Evolutionary conservation across 2,113 vertebrate genomes (phyloP).

Genomic region (Montifringilla adamsi): DNA sequence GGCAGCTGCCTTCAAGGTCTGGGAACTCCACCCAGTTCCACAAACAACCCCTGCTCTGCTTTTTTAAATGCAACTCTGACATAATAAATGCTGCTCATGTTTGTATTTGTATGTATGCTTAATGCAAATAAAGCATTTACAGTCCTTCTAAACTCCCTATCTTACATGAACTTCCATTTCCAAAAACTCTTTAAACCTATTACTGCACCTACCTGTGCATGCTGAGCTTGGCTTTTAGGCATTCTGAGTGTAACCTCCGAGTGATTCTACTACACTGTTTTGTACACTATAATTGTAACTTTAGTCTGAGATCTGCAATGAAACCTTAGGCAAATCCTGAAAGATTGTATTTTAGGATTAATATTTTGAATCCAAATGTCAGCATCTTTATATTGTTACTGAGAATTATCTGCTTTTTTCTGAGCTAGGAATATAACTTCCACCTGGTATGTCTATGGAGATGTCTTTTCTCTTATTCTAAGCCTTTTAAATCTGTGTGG

Average conservation of each 20-base stretch:
- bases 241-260: neutral
- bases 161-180: neutral
- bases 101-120: neutral
- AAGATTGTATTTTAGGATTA: neutral
- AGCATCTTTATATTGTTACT: neutral
- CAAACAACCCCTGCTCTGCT: neutral
- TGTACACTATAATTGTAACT: neutral
- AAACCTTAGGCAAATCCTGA: neutral
- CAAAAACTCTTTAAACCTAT: neutral
- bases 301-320: neutral
- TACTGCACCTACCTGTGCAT: neutral
- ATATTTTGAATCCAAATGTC: neutral
- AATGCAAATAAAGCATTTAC: neutral
- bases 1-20: neutral
- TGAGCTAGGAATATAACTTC: neutral
- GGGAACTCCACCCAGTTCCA: neutral
- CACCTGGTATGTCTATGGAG: neutral
- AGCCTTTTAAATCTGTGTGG: neutral
- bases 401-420: neutral
- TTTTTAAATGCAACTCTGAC: neutral
- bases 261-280: neutral
- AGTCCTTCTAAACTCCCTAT: neutral
- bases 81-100: neutral
- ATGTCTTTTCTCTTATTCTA: neutral
- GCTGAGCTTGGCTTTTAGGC: neutral